These are phyloP conservation scores for Anolis carolinensis DNA, from an alignment of 2,113 vertebrate genomes.

Conservation along the genomic window DNA sequence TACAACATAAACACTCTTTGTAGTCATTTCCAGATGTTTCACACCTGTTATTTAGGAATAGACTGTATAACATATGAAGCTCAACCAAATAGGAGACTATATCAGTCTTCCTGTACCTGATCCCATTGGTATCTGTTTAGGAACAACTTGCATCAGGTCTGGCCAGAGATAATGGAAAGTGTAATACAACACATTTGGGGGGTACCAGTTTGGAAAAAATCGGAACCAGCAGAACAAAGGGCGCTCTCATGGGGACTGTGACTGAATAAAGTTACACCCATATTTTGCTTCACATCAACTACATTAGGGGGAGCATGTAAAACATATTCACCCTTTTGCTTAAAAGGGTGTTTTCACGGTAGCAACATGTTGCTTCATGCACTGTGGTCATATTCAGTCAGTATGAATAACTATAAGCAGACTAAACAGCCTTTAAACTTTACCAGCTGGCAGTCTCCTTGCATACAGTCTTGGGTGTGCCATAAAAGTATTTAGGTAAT, in stretches of 20 bases:
- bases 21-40: background rate
- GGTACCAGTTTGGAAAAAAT: background rate
- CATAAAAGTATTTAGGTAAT: slow-evolving; percentile 3
- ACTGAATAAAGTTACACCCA: background rate
- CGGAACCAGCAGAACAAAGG: background rate
- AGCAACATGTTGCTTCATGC: slow-evolving; percentile 7
- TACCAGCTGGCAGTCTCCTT: background rate
- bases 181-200: too few relatives aligned
- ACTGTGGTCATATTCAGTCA: background rate
- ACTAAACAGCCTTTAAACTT: slow-evolving; percentile 14
- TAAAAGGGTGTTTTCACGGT: background rate
- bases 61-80: background rate
- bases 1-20: background rate
- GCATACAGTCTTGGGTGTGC: background rate
- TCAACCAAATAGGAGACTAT: background rate
- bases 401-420: background rate
- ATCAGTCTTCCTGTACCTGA: background rate
- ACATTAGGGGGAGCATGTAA: background rate
- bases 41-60: background rate
- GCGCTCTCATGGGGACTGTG: background rate
- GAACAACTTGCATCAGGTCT: background rate
- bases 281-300: background rate
- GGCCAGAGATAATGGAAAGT: too few relatives aligned
- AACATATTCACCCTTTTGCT: background rate
- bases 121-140: background rate